A percentile compares a stretch with the other conserved stretches of the same genome.
Conservation (phyloP, 2,797 vertebrate genomes). For the Cottoperca gobio region DNA sequence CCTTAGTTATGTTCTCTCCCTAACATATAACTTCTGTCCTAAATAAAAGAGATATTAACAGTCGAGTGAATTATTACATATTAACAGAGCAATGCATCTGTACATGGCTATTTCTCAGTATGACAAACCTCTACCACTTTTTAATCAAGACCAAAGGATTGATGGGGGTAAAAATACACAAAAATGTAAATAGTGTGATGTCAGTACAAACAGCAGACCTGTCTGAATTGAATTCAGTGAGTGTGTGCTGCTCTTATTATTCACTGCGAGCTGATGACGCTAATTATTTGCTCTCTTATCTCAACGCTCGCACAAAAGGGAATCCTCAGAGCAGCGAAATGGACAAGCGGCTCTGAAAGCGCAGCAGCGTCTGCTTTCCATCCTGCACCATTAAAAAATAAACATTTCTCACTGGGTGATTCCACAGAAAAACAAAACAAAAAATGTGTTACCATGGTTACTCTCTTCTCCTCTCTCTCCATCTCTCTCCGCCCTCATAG, state of each 20-base stretch:
- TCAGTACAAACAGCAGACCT: constrained; percentile 3
- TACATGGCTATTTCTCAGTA: constrained; percentile 52
- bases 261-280: constrained; percentile 39
- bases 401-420: constrained; percentile 43
- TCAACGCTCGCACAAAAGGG: constrained; percentile 54
- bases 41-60: constrained; percentile 50
- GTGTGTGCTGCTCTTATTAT: constrained; percentile 35
- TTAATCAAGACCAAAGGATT: not conserved
- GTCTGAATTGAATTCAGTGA: constrained; percentile 28
- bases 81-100: constrained; percentile 46
- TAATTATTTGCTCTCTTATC: constrained; percentile 57
- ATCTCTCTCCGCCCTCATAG: constrained; percentile 34
- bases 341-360: constrained; percentile 51
- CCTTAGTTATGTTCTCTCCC: constrained; percentile 2
- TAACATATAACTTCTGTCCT: constrained; percentile 41
- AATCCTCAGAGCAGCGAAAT: constrained; percentile 56
- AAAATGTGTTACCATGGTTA: constrained; percentile 75
- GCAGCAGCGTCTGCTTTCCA: constrained; percentile 25
- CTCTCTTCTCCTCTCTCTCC: constrained; percentile 38
- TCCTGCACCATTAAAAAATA: constrained; percentile 50
- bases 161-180: not conserved
- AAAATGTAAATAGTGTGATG: constrained; percentile 8
- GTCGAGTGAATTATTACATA: constrained; percentile 53
- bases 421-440: not conserved
- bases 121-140: constrained; percentile 22